These are phyloP conservation scores for Orchestia grillus DNA, from an alignment of 1,140 invertebrate species.

Conservation along the genomic window DNA sequence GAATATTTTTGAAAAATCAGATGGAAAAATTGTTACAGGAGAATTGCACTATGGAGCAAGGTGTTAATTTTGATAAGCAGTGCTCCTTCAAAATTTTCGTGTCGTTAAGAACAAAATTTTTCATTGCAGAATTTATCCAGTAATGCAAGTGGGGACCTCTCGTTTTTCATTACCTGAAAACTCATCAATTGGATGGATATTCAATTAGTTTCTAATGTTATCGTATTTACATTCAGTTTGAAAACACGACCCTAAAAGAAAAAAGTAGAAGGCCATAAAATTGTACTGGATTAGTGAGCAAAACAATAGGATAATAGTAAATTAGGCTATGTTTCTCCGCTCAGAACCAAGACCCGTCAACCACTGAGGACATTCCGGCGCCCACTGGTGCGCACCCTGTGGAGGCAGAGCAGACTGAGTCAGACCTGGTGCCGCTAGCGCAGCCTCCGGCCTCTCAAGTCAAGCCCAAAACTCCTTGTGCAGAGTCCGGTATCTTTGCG, in stretches of 20 bases:
- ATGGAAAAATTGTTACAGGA: neutral
- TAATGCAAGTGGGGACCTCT: neutral
- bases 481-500: neutral
- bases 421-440: neutral
- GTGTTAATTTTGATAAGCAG: neutral
- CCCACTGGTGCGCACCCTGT: neutral
- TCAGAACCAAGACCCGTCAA: neutral
- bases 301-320: neutral
- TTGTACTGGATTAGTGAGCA: neutral
- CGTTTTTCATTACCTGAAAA: neutral
- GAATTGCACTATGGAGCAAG: neutral
- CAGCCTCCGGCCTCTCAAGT: neutral
- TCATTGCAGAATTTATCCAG: neutral
- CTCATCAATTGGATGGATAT: neutral
- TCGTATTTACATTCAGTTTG: neutral
- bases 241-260: neutral
- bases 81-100: neutral
- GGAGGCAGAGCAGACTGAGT: too few relatives aligned
- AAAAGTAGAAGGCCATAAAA: neutral
- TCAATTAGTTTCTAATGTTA: neutral
- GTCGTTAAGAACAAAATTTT: neutral
- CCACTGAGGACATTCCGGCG: neutral
- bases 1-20: neutral
- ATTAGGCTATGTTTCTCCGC: neutral
- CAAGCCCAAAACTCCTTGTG: neutral